Base-by-base conservation (phyloP, 2,113 vertebrate species). In the Thryonomys swinderianus region DNA sequence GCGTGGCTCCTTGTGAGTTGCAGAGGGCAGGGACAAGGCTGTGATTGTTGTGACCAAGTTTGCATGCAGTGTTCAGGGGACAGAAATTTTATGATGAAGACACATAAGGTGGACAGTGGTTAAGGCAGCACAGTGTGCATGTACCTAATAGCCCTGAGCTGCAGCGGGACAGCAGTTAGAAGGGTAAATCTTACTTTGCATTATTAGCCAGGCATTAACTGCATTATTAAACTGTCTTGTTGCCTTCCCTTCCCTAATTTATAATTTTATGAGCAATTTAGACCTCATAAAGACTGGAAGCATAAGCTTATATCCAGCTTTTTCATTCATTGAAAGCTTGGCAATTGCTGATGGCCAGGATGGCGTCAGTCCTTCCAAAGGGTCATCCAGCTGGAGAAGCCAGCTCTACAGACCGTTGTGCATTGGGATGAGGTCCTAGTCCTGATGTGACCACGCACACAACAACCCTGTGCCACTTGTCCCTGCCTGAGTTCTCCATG, bases 351-450 rank as follows among this genome's bases (percentile, higher is more conserved):
- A 51, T 27, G 16, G 37, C 10, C 4, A 25, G 40, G 62, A 9
- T 79, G 17, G 18, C 8, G 48, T 5, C 25, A 6, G 1, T 14
- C 59, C 40, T 66, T 32, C 34, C 34, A 5, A 9, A 14, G 34
- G 16, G 34, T 32, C 10, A 67, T 42, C 62, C 2, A 0, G 25
- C 71, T 40, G 23, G 67, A 69, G 51, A n/a, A 20, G 32, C 1
- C 0, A 2, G 85, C 48, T 34, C 20, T 37, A 1, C 9, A 18
- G 17, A 7, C 1, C 57, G 16, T 1, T 12, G 27, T 23, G 45
- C 48, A 40, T 59, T 5, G 1, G 79, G 64, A 13, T 27, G 51
- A 59, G 20, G 7, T 2, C 27, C 55, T 27, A 0, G 3, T 0
- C 25, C 2, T 3, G 23, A 53, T 82, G 0, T 18, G 34, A 0